Percentiles rank a stretch among this genome's conserved stretches.
Evolutionary conservation across 2,113 vertebrate genomes (phyloP).

Genomic region (Chionodraco myersi): DNA sequence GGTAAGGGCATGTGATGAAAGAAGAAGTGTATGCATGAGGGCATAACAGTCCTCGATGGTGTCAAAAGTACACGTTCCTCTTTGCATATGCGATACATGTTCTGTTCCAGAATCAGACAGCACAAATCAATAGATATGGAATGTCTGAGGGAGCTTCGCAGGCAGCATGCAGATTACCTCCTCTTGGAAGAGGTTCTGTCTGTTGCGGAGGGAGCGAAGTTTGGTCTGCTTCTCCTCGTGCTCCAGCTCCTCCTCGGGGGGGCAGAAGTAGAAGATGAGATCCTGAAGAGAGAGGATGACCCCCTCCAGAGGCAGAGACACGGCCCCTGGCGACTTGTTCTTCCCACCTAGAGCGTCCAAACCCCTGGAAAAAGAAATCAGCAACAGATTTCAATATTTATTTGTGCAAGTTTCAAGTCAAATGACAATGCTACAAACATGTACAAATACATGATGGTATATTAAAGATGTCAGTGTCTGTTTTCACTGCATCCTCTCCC

Average conservation of each 20-base stretch:
- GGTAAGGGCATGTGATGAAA: not conserved
- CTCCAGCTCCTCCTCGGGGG: slow-evolving; percentile 91
- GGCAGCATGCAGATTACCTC: slow-evolving; percentile 80
- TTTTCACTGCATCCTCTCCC: not conserved
- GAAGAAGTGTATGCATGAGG: not conserved
- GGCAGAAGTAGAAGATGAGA: slow-evolving; percentile 92
- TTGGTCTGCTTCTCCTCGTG: slow-evolving; percentile 95
- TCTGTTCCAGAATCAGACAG: not conserved
- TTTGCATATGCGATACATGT: not conserved
- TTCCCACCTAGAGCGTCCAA: slow-evolving; percentile 90
- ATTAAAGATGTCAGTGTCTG: not conserved
- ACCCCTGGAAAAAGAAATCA: slow-evolving; percentile 75
- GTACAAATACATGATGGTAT: not conserved
- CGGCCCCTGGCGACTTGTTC: slow-evolving; percentile 80
- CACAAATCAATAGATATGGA: not conserved
- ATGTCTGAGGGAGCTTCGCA: not conserved
- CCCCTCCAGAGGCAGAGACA: slow-evolving; percentile 87
- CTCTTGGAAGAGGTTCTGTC: slow-evolving; percentile 95
- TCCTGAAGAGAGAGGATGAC: slow-evolving; percentile 93
- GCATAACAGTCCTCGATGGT: not conserved
- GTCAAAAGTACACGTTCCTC: not conserved
- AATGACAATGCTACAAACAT: not conserved
- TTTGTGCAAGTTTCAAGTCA: not conserved
- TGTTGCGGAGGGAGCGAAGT: slow-evolving; percentile 91
- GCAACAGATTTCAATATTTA: not conserved